Evolutionary conservation across 2,797 vertebrate species (phyloP).

Genomic region (Cheirogaleus major): DNA sequence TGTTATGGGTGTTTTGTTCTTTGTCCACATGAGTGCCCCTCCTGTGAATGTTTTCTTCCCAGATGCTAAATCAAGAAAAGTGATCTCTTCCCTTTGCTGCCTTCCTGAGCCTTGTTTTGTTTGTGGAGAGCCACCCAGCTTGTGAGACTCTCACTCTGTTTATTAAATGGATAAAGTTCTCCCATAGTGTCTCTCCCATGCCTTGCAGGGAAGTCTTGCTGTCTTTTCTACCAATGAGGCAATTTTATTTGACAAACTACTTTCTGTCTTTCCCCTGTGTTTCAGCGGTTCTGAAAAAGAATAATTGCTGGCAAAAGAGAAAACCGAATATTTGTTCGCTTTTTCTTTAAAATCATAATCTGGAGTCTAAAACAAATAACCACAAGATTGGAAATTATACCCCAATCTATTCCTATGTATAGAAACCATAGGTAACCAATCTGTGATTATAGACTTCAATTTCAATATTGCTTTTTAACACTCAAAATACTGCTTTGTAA

Average conservation of each 20-base stretch:
- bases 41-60: neutral
- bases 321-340: neutral
- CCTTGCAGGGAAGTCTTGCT: neutral
- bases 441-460: neutral
- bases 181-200: neutral
- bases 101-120: neutral
- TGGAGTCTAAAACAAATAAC: neutral
- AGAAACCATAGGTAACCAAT: neutral
- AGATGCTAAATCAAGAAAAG: slow-evolving; percentile 28
- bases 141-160: neutral
- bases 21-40: neutral
- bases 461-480: neutral
- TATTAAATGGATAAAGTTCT: neutral
- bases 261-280: neutral
- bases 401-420: neutral
- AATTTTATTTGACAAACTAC: neutral
- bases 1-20: neutral
- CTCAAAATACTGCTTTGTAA: neutral
- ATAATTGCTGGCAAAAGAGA: neutral
- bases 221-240: neutral
- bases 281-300: neutral
- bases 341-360: neutral
- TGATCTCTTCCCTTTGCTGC: neutral
- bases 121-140: neutral
- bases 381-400: neutral